Evolutionary conservation across 2,888 invertebrate genomes (phyloP).

Genomic region (Philereme vetulata): DNA sequence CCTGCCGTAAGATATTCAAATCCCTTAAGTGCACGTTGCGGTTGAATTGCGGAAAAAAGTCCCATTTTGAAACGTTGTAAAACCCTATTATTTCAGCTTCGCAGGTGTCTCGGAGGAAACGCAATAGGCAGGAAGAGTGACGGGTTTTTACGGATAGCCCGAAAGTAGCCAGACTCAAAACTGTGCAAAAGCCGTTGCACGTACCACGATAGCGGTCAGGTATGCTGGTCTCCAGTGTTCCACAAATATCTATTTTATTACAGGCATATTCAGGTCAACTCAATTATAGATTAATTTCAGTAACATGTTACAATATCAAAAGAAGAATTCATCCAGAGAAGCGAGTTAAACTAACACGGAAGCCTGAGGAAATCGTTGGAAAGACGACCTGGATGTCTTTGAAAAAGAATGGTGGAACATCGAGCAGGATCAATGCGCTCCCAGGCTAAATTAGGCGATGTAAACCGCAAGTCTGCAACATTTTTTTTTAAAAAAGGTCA

Average conservation of each 20-base stretch:
- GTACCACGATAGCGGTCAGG: neutral
- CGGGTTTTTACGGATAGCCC: constrained; percentile 34
- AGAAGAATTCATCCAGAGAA: too few relatives aligned
- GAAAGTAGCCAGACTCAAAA: constrained; percentile 11
- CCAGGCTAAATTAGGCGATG: too few relatives aligned
- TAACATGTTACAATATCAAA: too few relatives aligned
- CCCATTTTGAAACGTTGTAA: constrained; percentile 80
- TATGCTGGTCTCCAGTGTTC: neutral
- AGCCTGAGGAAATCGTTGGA: too few relatives aligned
- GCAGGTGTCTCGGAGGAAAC: constrained; percentile 75
- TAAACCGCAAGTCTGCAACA: too few relatives aligned
- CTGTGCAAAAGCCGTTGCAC: neutral
- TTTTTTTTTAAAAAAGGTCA: too few relatives aligned
- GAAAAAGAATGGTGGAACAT: too few relatives aligned
- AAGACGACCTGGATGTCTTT: too few relatives aligned
- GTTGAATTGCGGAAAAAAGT: constrained; percentile 82
- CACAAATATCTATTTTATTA: neutral
- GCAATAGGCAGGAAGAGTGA: constrained; percentile 63
- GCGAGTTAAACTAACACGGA: too few relatives aligned
- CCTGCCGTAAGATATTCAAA: constrained; percentile 82
- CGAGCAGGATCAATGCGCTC: too few relatives aligned
- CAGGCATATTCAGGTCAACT: too few relatives aligned
- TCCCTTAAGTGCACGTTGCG: constrained; percentile 83
- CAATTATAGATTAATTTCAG: too few relatives aligned
- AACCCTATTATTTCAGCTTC: constrained; percentile 81